These are phyloP conservation scores for Novumbra hubbsi DNA, from an alignment of 2,797 vertebrate species.

Conservation along the genomic window DNA sequence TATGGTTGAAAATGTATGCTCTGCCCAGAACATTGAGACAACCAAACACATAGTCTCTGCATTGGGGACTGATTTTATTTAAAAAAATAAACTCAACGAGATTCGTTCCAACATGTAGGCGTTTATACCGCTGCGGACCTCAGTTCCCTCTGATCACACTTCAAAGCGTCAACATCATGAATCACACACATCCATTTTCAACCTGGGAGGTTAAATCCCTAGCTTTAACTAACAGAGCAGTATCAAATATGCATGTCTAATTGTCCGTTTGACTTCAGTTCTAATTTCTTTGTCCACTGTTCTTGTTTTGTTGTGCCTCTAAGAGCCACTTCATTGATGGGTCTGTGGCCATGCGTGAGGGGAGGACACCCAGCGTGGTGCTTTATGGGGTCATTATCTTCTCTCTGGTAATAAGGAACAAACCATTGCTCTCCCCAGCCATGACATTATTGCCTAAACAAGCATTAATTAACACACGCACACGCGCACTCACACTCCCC, in stretches of 20 bases:
- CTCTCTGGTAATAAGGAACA: constrained; percentile 59
- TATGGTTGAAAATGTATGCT: too few relatives aligned
- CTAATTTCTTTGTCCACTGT: constrained; percentile 17
- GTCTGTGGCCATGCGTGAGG: constrained; percentile 44
- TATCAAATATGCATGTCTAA: constrained; percentile 8
- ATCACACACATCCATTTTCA: not conserved
- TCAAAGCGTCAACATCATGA: not conserved
- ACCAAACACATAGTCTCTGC: too few relatives aligned
- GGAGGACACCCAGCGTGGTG: constrained; percentile 36
- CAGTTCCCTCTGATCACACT: not conserved
- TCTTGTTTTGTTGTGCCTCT: constrained; percentile 3
- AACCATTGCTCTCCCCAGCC: constrained; percentile 59
- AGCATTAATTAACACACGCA: constrained; percentile 59
- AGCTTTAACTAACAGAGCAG: constrained; percentile 6
- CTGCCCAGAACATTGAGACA: too few relatives aligned
- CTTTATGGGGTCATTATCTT: constrained; percentile 62
- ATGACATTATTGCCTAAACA: constrained; percentile 64
- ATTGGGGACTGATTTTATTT: too few relatives aligned
- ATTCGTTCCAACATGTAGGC: not conserved
- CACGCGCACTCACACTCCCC: constrained; percentile 6
- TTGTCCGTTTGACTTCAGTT: constrained; percentile 18
- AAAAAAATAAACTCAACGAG: not conserved
- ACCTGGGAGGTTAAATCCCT: not conserved
- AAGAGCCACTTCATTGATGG: constrained; percentile 20
- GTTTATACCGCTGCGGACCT: not conserved